Evolutionary conservation across 2,113 vertebrate genomes (phyloP), one percentile per base, ranked within the genome.

Genomic region (Corynorhinus townsendii): DNA sequence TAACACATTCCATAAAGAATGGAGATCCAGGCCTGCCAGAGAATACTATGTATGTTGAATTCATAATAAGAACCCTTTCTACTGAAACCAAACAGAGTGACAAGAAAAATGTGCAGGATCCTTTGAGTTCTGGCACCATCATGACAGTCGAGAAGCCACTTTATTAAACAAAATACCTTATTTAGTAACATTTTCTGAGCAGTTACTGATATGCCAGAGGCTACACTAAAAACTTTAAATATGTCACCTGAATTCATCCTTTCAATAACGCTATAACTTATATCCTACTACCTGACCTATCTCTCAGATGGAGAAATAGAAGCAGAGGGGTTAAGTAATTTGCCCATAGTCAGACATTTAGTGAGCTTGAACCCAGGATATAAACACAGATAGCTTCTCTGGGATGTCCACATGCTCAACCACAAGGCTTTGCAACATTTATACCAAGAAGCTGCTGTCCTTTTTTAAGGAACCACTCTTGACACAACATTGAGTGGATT

Each of bases 1-100:
- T 94, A 66, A 66, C 94, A 64, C 15, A 52, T 87, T 96, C 40
- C 35, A 35, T 77, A 79, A 47, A 96, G 40, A 96, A 95, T 84
- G 20, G 6, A 86, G 68, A 84, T 77, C 19, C 89, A 88, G 73
- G 62, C 26, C 4, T 93, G 45, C 33, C 91, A 82, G 22, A 43
- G 9, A 47, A 83, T 38, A 73, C 22, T 72, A 30, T 22, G 77
- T 43, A 77, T 28, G 9, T 14, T 66, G 64, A 96, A 79, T 71
- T 28, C 72, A 72, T 45, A 82, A 47, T n/a, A 91, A 81, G 69
- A 69, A 77, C n/a, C 28, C 24, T 84, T 91, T 38, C 38, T 68
- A 33, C 43, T 76, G 56, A 96, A 86, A 11, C 5, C 52, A 95
- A 90, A 90, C 12, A 81, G 30, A 24, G 33, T 83, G 83, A 93